Evolutionary conservation across 1,140 invertebrate genomes (phyloP).

Genomic region (Coenobita brevimanus): DNA sequence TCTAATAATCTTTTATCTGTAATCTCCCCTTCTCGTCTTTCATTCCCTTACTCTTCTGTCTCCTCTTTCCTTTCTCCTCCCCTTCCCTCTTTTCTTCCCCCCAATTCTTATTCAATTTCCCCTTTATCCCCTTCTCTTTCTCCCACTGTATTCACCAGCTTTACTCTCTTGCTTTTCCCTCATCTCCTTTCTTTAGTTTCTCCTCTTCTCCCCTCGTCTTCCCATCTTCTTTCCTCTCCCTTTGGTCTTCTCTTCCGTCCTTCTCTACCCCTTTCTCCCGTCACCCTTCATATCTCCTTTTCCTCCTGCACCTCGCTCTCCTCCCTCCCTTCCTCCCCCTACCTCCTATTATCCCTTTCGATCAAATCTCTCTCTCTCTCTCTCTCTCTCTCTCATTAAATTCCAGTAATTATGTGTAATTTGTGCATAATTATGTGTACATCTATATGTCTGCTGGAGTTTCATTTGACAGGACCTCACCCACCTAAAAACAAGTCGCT

Average conservation of each 20-base stretch:
- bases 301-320: no score
- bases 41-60: not conserved
- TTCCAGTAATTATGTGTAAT: no score
- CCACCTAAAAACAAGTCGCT: no score
- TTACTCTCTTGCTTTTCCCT: not conserved
- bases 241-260: not conserved
- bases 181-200: not conserved
- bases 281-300: not conserved
- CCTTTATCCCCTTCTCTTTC: not conserved
- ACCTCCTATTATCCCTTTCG: no score
- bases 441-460: no score
- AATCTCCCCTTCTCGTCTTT: not conserved
- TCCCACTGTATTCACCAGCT: not conserved
- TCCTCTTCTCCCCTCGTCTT: not conserved
- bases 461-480: no score
- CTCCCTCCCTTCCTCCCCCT: no score
- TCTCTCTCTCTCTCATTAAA: no score
- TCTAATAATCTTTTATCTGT: not conserved
- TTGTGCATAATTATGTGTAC: no score
- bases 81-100: not conserved
- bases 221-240: not conserved
- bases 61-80: not conserved
- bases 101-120: not conserved
- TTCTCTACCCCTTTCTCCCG: not conserved
- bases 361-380: no score